These are phyloP conservation scores for Ophioninae sp. DNA, from an alignment of 2,888 invertebrate species.

Conservation along the genomic window DNA sequence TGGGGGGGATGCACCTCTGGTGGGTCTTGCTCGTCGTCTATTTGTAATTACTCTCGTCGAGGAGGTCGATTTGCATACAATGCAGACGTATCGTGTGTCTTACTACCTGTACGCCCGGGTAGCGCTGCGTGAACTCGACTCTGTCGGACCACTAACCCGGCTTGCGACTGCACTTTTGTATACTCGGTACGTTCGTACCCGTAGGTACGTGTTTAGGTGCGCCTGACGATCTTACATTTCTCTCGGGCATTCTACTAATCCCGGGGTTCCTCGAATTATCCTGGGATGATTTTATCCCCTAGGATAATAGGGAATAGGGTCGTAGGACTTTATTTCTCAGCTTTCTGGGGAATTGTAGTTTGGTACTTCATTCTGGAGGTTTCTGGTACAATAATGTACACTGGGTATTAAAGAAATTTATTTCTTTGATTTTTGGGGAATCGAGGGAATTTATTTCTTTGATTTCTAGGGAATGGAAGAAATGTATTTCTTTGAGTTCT, in stretches of 20 bases:
- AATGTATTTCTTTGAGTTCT: no score
- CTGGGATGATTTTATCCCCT: neutral
- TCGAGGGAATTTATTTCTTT: no score
- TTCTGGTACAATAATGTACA: no score
- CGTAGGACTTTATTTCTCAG: no score
- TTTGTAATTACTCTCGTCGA: slow-evolving; percentile 71
- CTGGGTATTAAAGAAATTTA: no score
- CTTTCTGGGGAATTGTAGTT: no score
- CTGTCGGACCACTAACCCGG: slow-evolving; percentile 48
- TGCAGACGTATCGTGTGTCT: slow-evolving; percentile 68
- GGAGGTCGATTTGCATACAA: slow-evolving; percentile 72
- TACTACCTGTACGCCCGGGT: slow-evolving; percentile 57
- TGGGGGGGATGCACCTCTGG: no score
- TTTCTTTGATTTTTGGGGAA: no score
- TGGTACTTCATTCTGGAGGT: no score
- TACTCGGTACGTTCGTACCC: neutral
- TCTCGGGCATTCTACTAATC: slow-evolving; percentile 53
- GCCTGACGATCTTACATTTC: slow-evolving; percentile 26
- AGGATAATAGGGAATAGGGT: no score
- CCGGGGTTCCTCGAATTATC: slow-evolving; percentile 9
- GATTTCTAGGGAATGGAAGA: no score
- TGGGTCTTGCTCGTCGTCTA: slow-evolving; percentile 66
- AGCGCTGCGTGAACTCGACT: slow-evolving; percentile 51
- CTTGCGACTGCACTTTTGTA: slow-evolving; percentile 23
- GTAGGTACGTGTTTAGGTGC: no score